phyloP scores from a whole-genome alignment of 1,140 invertebrate genomes.

The Stenopsyche tienmushanensis region DNA sequence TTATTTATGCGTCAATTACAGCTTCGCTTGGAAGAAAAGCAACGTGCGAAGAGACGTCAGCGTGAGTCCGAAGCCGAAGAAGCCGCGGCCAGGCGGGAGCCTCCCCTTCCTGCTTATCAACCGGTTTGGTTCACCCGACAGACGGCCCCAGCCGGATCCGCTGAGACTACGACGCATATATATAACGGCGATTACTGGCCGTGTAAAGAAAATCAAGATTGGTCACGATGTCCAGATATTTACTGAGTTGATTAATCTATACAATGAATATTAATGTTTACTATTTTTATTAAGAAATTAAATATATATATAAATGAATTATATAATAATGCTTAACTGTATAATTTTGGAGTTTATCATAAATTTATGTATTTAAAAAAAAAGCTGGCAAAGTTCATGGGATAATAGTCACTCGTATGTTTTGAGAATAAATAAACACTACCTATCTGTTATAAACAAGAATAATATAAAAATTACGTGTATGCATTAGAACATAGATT shows the following conservation, averaged over 20 bases:
- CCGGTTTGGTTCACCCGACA: slow-evolving; percentile 88
- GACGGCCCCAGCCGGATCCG: slow-evolving; percentile 44
- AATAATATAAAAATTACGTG: not conserved
- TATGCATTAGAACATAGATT: not conserved
- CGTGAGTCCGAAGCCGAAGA: slow-evolving; percentile 79
- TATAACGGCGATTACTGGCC: slow-evolving; percentile 93
- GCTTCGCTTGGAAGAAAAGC: slow-evolving; percentile 91
- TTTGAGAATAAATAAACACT: no score
- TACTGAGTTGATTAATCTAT: no score
- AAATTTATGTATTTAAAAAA: no score
- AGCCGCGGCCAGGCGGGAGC: slow-evolving; percentile 70
- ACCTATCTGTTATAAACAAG: no score
- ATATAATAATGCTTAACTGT: no score
- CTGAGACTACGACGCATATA: slow-evolving; percentile 77
- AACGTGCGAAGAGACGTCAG: slow-evolving; percentile 70
- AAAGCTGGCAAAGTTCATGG: no score
- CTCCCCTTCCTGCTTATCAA: slow-evolving; percentile 77
- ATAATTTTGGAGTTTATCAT: no score
- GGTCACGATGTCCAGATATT: slow-evolving; percentile 91
- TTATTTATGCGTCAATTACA: not conserved
- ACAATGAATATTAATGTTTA: no score
- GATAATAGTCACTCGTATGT: no score
- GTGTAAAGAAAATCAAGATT: slow-evolving; percentile 85
- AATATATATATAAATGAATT: no score
- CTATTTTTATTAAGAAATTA: no score